Percentiles rank a stretch among this genome's conserved stretches.
phyloP scores from a whole-genome alignment of 1,140 invertebrate species.

The Hypothenemus hampei region DNA sequence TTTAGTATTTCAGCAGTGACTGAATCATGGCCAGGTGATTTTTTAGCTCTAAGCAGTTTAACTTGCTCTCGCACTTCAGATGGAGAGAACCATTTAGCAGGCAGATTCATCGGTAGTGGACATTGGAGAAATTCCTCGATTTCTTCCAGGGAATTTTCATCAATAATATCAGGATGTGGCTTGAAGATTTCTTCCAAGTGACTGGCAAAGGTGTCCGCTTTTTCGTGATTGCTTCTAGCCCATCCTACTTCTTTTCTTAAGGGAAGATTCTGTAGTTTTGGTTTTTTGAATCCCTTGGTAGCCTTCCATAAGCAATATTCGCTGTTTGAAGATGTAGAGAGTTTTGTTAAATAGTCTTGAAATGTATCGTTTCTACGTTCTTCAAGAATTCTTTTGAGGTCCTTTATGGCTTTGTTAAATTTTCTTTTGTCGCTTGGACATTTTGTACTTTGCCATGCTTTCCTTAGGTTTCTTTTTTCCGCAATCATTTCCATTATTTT shows the following conservation, averaged over 20 bases:
- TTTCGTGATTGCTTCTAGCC: constrained; percentile 19
- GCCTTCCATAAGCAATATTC: constrained; percentile 33
- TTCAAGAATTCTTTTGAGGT: background rate
- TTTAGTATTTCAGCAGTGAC: background rate
- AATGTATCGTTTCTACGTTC: background rate
- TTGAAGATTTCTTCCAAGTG: background rate
- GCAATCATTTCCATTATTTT: too few relatives aligned
- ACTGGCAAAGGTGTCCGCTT: background rate
- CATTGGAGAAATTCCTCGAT: background rate
- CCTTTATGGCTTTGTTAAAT: background rate
- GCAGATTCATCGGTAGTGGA: background rate
- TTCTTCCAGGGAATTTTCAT: background rate
- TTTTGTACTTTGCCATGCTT: background rate
- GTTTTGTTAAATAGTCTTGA: background rate
- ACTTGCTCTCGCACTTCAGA: background rate
- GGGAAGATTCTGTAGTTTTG: constrained; percentile 20
- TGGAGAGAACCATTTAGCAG: background rate
- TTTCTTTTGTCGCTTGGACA: background rate
- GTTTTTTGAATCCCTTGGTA: constrained; percentile 28
- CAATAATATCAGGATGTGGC: background rate
- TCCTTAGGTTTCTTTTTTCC: background rate
- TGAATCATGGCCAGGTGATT: background rate
- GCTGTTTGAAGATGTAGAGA: background rate
- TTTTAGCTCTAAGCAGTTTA: background rate
- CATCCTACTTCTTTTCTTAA: constrained; percentile 23